Base-by-base conservation (phyloP, 2,797 vertebrate species). In the Alectoris magna region DNA sequence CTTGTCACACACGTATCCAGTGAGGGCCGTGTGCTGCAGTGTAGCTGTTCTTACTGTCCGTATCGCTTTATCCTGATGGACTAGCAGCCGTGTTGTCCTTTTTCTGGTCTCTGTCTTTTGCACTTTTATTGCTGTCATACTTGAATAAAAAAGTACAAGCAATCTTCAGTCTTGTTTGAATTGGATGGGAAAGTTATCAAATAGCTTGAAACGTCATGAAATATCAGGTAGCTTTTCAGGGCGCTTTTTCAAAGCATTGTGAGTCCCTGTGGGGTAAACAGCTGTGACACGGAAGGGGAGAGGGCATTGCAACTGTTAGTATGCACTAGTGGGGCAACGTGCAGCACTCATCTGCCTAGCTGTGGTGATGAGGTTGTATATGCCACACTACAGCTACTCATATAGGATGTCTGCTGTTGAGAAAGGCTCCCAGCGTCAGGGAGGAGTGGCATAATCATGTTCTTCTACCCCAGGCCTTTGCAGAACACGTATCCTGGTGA, bases 261-360 rank as follows among this genome's bases (percentile, higher is more conserved):
- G 60, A 53, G 14, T 49, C 9, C 17, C 18, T 51, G 5, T 29
- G 48, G 77, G 59, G 34, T 76, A 43, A 73, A 8, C 6, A 53
- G 14, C 22, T 1, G 0, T 64, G 29, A 5, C 3, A 0, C 2
- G 21, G 49, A 53, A 8, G 8, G 21, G 7, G 74, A 60, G 36
- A 49, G 14, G 5, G 10, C 46, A 2, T 26, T 70, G 26, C 39
- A 46, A 1, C 39, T 86, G 43, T 17, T 71, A 1, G 3, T 31
- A 3, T 15, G 12, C 2, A 43, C 8, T 10, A 8, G 0, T 21
- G 31, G 11, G 62, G 9, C 39, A 34, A 39, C 18, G 8, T 34
- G 14, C 4, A 59, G 36, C 64, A 5, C 21, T 36, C 90, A 56
- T 21, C 56, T 53, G 27, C 51, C 27, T 22, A 10, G 3, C 21